Base-by-base conservation (phyloP, 2,888 invertebrate genomes). In the Acanthosepion lycidas region DNA sequence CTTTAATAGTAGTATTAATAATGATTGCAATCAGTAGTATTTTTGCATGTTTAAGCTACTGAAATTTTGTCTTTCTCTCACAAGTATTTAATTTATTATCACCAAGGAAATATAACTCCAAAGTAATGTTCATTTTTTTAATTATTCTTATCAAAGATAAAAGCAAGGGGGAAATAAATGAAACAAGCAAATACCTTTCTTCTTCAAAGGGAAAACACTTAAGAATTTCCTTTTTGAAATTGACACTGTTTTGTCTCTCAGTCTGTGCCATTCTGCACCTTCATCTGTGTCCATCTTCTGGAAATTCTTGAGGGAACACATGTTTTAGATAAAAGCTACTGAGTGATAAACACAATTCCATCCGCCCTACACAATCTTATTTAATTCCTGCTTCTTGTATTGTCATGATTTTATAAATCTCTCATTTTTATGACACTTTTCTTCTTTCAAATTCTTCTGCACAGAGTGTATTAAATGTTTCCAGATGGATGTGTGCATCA, bases 351-450 rank as follows among this genome's bases (percentile, higher is more conserved):
- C 59, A 59, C 23, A 59, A 20, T 59, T 78, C n/a, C 78, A 78
- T 18, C 78, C 78, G 12, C n/a, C 59, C 78, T 4, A 78, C 78
- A 78, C n/a, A 78, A 33, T 33, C 78, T 78, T 78, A 78, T n/a
- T n/a, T n/a, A n/a, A 78, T n/a, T 78, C 78, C 12, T 12, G n/a
- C 78, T 78, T 33, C 78, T 78, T n/a, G n/a, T n/a, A 78, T 78
- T 78, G 78, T n/a, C n/a, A 78, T 78, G 78, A n/a, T 78, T 78
- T n/a, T 78, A n/a, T 78, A 78, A 78, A 78, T 78, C 78, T 78
- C 78, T 78, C 9, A n/a, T 42, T 78, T 78, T 78, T 78, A 78
- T 78, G 78, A 78, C 78, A 78, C 78, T 78, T 28, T 28, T 28
- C 12, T 78, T 78, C 78, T 78, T 78, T n/a, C 15, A 78, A n/a